These are phyloP conservation scores for Glyptemys insculpta DNA, from an alignment of 2,797 vertebrate genomes.

Conservation along the genomic window DNA sequence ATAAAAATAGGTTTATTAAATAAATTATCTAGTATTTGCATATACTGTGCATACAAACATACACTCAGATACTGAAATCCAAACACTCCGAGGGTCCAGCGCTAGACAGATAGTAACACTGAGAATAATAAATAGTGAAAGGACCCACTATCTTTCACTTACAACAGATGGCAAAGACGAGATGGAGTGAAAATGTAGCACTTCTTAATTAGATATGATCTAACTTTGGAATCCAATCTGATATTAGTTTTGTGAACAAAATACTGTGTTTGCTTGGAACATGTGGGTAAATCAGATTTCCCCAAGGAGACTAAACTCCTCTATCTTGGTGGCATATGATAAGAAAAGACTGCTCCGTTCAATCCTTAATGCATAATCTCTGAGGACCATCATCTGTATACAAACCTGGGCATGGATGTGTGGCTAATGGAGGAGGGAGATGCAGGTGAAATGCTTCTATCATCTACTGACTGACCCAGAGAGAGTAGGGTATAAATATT, in stretches of 20 bases:
- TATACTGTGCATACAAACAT: background rate
- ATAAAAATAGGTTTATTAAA: constrained; percentile 65
- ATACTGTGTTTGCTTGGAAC: background rate
- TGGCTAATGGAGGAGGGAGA: background rate
- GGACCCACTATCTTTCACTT: background rate
- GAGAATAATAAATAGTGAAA: background rate
- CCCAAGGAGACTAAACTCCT: background rate
- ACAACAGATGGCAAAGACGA: background rate
- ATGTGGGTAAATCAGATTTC: background rate
- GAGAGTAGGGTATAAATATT: background rate
- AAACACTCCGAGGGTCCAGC: background rate
- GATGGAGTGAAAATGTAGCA: background rate
- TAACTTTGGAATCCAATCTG: background rate
- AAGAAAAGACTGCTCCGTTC: background rate
- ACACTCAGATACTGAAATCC: background rate
- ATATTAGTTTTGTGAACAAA: background rate
- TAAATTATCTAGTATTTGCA: constrained; percentile 62
- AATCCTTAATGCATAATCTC: background rate
- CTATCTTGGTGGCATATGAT: background rate
- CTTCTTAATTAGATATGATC: background rate
- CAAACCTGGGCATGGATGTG: background rate
- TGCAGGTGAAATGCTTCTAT: background rate
- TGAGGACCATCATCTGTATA: background rate
- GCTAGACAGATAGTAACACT: background rate
- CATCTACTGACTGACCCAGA: background rate